Evolutionary conservation across 2,888 invertebrate species (phyloP).

Genomic region (Stenurella melanura): DNA sequence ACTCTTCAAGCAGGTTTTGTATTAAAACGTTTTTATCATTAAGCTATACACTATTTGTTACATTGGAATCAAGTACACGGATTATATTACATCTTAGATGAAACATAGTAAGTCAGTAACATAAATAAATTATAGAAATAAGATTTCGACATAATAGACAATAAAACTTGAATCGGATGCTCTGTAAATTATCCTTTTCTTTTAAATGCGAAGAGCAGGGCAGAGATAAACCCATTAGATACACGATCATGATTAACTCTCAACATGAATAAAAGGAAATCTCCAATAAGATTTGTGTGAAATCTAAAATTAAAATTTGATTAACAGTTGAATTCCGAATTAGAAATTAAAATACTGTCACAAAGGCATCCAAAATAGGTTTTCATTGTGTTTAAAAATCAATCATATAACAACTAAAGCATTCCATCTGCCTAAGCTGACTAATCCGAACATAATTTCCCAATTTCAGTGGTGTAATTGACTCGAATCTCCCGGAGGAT

Average conservation of each 20-base stretch:
- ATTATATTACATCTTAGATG: too few species aligned
- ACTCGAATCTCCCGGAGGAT: neutral
- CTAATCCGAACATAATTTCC: slow-evolving; percentile 1
- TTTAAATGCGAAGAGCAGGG: neutral
- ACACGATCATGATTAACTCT: neutral
- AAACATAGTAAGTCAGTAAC: too few species aligned
- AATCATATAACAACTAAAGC: neutral
- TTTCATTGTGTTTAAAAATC: slow-evolving; percentile 3
- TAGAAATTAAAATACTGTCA: neutral
- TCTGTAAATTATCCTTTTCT: neutral
- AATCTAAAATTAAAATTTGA: neutral
- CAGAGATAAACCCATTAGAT: neutral
- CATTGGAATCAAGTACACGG: too few species aligned
- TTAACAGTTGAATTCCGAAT: neutral
- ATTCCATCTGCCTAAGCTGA: neutral
- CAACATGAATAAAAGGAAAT: neutral
- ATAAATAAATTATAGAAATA: neutral
- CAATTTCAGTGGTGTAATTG: neutral
- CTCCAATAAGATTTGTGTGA: neutral
- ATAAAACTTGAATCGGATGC: neutral
- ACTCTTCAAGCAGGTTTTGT: too few species aligned
- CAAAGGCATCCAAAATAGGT: neutral
- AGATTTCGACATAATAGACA: neutral
- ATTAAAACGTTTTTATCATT: too few species aligned
- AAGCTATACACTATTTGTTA: too few species aligned